These are phyloP conservation scores for Acanthochromis polyacanthus DNA, from an alignment of 2,113 vertebrate species.

Conservation along the genomic window DNA sequence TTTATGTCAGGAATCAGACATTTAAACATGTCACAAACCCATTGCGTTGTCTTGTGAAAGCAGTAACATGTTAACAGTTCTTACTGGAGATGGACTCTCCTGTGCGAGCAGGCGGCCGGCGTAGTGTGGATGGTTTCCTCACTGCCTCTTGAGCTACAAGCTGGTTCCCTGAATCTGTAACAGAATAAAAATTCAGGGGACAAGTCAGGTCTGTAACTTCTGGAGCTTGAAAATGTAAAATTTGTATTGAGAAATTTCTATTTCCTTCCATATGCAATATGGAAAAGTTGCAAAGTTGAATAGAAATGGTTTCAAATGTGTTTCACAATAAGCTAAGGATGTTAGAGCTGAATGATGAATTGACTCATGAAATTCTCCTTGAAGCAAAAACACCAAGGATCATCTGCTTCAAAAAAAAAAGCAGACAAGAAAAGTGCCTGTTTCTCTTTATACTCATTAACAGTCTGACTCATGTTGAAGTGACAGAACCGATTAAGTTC, in stretches of 20 bases:
- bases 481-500: neutral
- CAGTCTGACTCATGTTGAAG: neutral
- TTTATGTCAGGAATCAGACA: constrained; percentile 1
- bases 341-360: neutral
- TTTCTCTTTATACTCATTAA: neutral
- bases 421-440: neutral
- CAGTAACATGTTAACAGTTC: constrained; percentile 27
- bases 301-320: no score
- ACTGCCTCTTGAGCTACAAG: constrained; percentile 80
- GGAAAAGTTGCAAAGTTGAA: no score
- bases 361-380: neutral
- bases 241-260: neutral
- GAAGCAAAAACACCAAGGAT: neutral
- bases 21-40: neutral
- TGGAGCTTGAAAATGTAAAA: neutral
- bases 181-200: constrained; percentile 27
- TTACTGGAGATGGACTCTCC: constrained; percentile 82
- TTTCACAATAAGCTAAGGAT: neutral
- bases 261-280: no score
- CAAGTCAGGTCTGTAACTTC: neutral
- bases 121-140: constrained; percentile 77
- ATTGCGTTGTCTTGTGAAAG: neutral
- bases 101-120: constrained; percentile 75
- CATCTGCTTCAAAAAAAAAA: neutral
- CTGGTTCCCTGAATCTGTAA: constrained; percentile 82